A percentile compares a stretch with the other conserved stretches of the same genome.
Conservation (phyloP, 1,140 invertebrate species). For the Wasmannia auropunctata region DNA sequence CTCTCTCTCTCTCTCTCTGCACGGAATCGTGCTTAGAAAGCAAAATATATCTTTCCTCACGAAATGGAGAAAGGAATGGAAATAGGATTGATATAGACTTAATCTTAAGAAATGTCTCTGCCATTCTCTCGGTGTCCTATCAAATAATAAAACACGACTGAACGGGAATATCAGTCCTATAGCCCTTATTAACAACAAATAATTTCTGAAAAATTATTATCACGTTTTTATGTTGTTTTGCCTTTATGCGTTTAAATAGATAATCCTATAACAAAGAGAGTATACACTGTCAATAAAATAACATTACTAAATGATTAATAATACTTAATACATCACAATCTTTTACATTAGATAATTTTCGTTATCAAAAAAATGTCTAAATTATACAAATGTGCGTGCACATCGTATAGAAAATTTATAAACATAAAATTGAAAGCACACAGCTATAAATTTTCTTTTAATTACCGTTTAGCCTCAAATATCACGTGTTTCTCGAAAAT, state of each 20-base stretch:
- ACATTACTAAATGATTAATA: neutral
- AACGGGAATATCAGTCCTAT: neutral
- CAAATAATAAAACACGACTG: neutral
- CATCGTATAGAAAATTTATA: neutral
- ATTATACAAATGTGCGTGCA: neutral
- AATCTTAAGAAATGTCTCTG: conserved; percentile 21
- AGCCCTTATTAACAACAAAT: neutral
- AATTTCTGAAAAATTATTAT: conserved; percentile 30
- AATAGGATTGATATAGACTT: conserved; percentile 15
- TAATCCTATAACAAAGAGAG: neutral
- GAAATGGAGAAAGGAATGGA: conserved; percentile 7
- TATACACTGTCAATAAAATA: neutral
- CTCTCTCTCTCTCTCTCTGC: neutral
- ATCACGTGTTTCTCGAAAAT: neutral
- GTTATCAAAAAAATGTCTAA: neutral
- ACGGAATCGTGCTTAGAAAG: conserved; percentile 42
- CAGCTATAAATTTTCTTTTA: neutral
- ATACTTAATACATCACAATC: neutral
- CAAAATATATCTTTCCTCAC: neutral
- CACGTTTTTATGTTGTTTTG: neutral
- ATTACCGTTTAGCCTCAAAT: neutral
- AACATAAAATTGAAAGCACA: too few species aligned
- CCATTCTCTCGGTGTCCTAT: neutral
- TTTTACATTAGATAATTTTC: neutral
- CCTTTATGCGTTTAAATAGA: neutral